Base-by-base conservation (phyloP, 2,113 vertebrate genomes). In the Hippocampus mohnikei region DNA sequence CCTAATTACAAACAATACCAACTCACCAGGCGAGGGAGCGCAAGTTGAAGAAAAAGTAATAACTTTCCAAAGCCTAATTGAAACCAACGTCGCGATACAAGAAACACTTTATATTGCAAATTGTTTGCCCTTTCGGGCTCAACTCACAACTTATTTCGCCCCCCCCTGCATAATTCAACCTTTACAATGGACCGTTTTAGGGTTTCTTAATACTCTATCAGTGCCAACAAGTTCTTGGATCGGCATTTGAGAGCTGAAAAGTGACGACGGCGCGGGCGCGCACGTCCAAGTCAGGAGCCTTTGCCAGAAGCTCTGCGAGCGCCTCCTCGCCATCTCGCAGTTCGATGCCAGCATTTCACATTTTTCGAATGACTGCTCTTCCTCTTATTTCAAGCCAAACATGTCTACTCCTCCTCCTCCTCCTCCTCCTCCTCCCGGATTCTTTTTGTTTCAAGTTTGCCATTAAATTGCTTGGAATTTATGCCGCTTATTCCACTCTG, bases 381-480 rank as follows among this genome's bases (percentile, higher is more conserved):
- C 58, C 50, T 74, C 70, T 81, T 81, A 82, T 72, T 82, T 72
- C 72, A 74, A 70, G 75, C 73, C 74, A 81, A 82, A 70, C 73
- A 77, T 63, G 64, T 69, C 56, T 81, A 64, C 64, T 59, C 60
- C 8, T 52, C 7, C 41, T 70, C 60, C 50, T 37, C 25, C 56
- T 80, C 66, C 64, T 59, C 60, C 8, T 52, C 20, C 41, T 70
- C 60, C 50, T 29, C 27, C 21, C 41, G 44, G 62, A 73, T 79
- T 66, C 75, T 71, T 80, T 79, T 74, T 69, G 46, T 64, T 73
- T 74, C 78, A 78, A 74, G 41, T 50, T 53, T 72, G 66, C 41
- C 68, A 73, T 73, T 53, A 72, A 84, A 72, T 75, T 66, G 64
- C 70, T 73, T 76, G 56, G 56, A 78, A 71, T 76, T 70, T 8